Conservation (phyloP, 2,113 vertebrate species). For the Falcunculus frontatus region DNA sequence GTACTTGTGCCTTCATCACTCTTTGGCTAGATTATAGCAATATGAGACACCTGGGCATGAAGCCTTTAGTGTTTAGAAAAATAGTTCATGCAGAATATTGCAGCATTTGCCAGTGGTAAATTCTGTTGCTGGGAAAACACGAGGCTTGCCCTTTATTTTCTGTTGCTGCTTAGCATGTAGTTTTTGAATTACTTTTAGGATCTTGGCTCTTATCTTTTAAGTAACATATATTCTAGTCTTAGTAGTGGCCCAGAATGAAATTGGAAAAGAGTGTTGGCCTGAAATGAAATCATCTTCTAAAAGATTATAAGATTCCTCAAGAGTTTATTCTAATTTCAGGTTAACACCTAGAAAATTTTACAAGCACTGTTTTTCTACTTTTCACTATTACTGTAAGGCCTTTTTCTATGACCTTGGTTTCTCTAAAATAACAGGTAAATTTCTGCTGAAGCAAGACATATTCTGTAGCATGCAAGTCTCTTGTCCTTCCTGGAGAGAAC, state of each 20-base stretch:
- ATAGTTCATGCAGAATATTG: background rate
- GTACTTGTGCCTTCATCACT: conserved; percentile 32
- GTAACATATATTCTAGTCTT: background rate
- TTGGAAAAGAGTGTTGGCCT: background rate
- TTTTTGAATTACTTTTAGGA: background rate
- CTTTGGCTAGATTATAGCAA: conserved; percentile 35
- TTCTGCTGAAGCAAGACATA: background rate
- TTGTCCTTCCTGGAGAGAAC: background rate
- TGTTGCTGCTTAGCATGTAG: background rate
- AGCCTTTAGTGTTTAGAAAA: conserved; percentile 21
- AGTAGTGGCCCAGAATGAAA: background rate
- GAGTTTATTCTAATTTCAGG: background rate
- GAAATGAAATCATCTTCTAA: background rate
- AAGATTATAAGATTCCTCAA: background rate
- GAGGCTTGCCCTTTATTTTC: background rate
- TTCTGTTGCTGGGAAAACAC: background rate
- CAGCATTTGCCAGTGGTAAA: background rate
- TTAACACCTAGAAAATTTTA: background rate
- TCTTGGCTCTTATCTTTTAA: background rate
- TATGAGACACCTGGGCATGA: conserved; percentile 45
- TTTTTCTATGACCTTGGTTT: background rate
- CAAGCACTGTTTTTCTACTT: background rate
- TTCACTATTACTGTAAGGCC: background rate
- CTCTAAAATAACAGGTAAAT: background rate
- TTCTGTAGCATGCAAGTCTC: background rate